phyloP scores from a whole-genome alignment of 2,888 invertebrate genomes.

The Chironomus tentans region DNA sequence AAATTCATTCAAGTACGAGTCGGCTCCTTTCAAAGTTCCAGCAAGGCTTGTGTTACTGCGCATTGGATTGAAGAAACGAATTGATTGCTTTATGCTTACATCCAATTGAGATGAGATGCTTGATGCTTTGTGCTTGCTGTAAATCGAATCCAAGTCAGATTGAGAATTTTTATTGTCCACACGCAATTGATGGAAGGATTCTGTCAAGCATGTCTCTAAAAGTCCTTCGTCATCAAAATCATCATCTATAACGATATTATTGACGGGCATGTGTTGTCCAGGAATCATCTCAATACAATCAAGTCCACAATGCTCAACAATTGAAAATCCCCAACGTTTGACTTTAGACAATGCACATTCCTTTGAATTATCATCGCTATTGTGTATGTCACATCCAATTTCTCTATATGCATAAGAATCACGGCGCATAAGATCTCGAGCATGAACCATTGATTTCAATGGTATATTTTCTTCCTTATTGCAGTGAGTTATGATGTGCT shows the following conservation, averaged over 20 bases:
- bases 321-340: not conserved
- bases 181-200: not conserved
- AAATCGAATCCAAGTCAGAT: no score
- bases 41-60: no score
- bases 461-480: not conserved
- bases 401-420: not conserved
- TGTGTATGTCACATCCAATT: conserved; percentile 8
- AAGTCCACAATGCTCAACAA: not conserved
- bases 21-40: no score
- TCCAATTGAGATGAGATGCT: no score
- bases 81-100: no score
- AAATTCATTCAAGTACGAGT: no score
- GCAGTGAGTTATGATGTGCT: not conserved
- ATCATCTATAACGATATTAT: no score
- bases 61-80: no score
- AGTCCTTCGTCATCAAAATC: not conserved
- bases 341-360: not conserved
- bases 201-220: not conserved
- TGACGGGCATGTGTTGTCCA: not conserved
- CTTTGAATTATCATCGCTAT: not conserved
- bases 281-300: not conserved
- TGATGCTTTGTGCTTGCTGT: no score
- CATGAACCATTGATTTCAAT: not conserved
- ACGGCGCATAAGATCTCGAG: not conserved
- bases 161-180: not conserved